phyloP scores from a whole-genome alignment of 1,140 invertebrate genomes.

The Popillia japonica region DNA sequence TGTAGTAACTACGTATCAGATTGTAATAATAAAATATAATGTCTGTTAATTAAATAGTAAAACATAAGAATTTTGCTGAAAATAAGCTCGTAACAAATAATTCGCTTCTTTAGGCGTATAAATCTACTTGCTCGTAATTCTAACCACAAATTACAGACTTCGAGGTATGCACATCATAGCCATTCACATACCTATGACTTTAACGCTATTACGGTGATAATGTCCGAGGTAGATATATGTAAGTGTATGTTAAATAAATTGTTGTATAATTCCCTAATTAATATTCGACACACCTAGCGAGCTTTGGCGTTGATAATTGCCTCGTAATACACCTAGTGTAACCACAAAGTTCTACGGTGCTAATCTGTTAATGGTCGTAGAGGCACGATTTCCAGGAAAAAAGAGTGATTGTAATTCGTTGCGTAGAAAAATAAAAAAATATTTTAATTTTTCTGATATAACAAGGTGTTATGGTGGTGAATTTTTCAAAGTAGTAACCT shows the following conservation, averaged over 20 bases:
- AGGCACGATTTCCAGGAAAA: no score
- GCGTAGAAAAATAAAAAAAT: no score
- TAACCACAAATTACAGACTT: background rate
- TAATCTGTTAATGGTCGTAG: no score
- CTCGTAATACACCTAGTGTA: background rate
- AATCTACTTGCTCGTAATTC: background rate
- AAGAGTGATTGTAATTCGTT: no score
- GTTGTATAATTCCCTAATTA: slow-evolving; percentile 21
- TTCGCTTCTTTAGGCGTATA: background rate
- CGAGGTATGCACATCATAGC: background rate
- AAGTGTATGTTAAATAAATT: background rate
- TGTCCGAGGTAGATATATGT: background rate
- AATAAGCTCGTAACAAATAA: background rate
- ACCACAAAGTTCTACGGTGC: background rate
- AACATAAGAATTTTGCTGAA: background rate
- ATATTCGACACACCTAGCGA: slow-evolving; percentile 7
- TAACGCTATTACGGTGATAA: background rate
- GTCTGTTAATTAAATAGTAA: no score
- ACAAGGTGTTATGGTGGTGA: no score
- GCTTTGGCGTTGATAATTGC: slow-evolving; percentile 15
- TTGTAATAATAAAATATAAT: no score
- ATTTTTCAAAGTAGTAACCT: no score
- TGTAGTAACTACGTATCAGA: no score
- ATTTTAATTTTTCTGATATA: no score
- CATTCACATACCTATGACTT: background rate